Evolutionary conservation across 2,113 vertebrate species (phyloP), one percentile per base, ranked within the genome.

Genomic region (Dicaeum eximium): DNA sequence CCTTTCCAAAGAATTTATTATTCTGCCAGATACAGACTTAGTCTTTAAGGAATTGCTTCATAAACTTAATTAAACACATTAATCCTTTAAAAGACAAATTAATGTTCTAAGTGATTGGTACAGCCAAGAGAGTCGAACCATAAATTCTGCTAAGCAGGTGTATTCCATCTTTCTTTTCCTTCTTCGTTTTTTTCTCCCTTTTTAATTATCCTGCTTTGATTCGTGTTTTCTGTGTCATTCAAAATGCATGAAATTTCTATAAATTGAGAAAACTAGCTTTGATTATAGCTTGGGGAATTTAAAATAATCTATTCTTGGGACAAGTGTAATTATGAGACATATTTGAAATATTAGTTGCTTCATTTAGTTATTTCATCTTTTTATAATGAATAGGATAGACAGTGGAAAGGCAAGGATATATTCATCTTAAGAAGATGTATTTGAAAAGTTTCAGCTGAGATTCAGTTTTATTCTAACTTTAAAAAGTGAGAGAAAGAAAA

Each of bases 11-110:
- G 24, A 77, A 94, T 92, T 94, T 56, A 90, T 96, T 97, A 88
- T 45, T 90, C 60, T 96, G 45, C 81, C 65, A 94, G 50, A 93
- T 70, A 48, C 7, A 88, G 57, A 62, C 27, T 92, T 95, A 91
- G 35, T 62, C 80, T 90, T 86, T 65, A 95, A 96, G 27, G 83
- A 93, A 94, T 95, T 96, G 91, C 70, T 97, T 96, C 88, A 96
- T 95, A 88, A 93, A 92, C 48, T 86, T 95, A 95, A 96, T 96
- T 97, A 96, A 98, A 96, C 84, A 74, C 86, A 73, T 97, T 97
- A 97, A 96, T 91, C 74, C 89, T 95, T 96, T 96, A 91, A 97
- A 96, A 90, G 62, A 61, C 57, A 96, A 97, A 97, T 93, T 92
- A 95, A 80, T 90, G 60, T 96, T 73, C 66, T 83, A 93, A 97